Evolutionary conservation across 2,113 vertebrate species (phyloP).

Genomic region (Acrocephalus kingi): DNA sequence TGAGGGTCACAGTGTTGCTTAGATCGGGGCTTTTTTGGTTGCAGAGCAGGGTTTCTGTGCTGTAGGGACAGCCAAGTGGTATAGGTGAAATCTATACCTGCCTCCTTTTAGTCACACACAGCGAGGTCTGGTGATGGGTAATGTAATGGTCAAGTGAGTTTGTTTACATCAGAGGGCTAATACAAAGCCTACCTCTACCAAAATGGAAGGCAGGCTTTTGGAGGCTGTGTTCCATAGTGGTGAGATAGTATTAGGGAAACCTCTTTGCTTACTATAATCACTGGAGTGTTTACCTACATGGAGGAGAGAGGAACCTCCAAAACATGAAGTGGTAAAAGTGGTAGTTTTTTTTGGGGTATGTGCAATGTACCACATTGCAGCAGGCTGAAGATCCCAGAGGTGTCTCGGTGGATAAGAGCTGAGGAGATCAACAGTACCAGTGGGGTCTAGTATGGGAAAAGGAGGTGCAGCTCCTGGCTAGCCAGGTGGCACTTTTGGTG

Average conservation of each 20-base stretch:
- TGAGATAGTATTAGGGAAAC: not conserved
- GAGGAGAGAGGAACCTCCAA: not conserved
- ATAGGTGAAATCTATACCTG: not conserved
- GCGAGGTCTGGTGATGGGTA: not conserved
- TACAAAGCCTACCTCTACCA: not conserved
- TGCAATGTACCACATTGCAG: not conserved
- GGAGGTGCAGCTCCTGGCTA: not conserved
- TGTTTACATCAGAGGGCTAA: accelerated
- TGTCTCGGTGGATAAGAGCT: not conserved
- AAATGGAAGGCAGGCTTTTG: not conserved
- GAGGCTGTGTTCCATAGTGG: not conserved
- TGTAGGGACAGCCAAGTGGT: not conserved
- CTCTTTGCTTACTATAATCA: not conserved
- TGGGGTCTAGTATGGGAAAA: not conserved
- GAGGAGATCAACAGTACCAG: not conserved
- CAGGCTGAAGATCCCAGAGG: not conserved
- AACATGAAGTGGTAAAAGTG: not conserved
- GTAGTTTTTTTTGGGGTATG: not conserved
- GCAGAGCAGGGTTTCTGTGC: not conserved
- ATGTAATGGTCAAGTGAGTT: not conserved
- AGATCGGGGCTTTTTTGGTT: not conserved
- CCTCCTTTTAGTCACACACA: not conserved
- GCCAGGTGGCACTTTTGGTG: not conserved
- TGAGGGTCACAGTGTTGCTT: not conserved
- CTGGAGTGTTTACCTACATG: not conserved